Base-by-base conservation (phyloP, 2,888 invertebrate species). In the Crematogaster levior region DNA sequence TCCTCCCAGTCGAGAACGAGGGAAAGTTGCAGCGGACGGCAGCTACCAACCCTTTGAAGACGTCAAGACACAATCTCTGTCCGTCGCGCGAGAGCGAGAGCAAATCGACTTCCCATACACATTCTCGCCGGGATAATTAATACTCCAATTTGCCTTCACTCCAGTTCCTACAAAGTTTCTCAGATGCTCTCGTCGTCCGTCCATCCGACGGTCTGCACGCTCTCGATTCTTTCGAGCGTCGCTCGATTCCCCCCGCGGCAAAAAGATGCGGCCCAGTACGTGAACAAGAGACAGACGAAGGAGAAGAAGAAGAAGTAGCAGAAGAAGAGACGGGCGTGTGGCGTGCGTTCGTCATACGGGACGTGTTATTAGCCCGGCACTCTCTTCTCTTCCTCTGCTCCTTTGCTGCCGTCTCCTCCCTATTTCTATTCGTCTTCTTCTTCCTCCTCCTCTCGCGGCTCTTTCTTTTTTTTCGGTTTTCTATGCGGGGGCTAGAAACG, bases 351-450 rank as follows among this genome's bases (percentile, higher is more conserved):
- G 91, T 92, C 92, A 92, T 92, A 90, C 91, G 93, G 93, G 92
- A 93, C 93, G 92, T 93, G 93, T 93, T 93, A 93, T 93, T 93
- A 93, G 91, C 92, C 56, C 86, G 91, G 88, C 91, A 91, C 90
- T 77, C 68, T 66, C 77, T 70, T 83, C 60, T 84, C 82, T 79
- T 80, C 68, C 75, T 66, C 12, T 63, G 40, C 70, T 56, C 60
- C 73, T 58, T 84, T 84, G 80, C 85, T 82, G 80, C 89, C 85
- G 81, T 82, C 83, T 80, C 85, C 81, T 86, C 87, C 85, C 85
- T 87, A 89, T 87, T 89, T 89, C 89, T 91, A 65, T 65, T 65
- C 63, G 43, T 68, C 43, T 56, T 68, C 56, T 40, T 84, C 83
- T 34, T 66, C 84, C 81, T 86, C 79, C 86, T 85, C 83, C 84